Evolutionary conservation across 2,113 vertebrate species (phyloP).

Genomic region (Turdus rufiventris): DNA sequence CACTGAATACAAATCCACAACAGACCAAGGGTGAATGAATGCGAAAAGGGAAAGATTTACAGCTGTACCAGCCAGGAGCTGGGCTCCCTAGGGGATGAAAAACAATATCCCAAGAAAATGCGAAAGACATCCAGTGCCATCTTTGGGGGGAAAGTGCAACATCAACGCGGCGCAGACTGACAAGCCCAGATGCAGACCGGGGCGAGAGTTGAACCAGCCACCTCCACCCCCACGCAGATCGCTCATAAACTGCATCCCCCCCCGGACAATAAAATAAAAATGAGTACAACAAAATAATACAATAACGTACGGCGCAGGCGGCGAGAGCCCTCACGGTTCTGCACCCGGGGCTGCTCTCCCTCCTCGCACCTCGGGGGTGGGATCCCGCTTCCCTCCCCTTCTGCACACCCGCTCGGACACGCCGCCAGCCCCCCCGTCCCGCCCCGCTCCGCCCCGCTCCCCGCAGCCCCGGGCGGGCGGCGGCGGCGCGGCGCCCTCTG

Average conservation of each 20-base stretch:
- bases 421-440: not conserved
- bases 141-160: slow-evolving; percentile 27
- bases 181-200: not conserved
- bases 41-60: not conserved
- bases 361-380: not conserved
- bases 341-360: not conserved
- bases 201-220: not conserved
- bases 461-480: not conserved
- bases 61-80: not conserved
- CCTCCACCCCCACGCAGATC: not conserved
- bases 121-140: slow-evolving; percentile 37
- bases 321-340: not conserved
- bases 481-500: slow-evolving; percentile 51
- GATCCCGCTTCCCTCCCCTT: not conserved
- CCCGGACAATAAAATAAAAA: not conserved
- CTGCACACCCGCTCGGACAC: not conserved
- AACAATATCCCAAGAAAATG: not conserved
- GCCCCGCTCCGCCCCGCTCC: not conserved
- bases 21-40: not conserved
- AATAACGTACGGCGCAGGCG: not conserved
- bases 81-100: not conserved
- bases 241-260: not conserved
- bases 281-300: not conserved
- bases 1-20: not conserved
- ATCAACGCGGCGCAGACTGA: not conserved